Evolutionary conservation across 2,797 vertebrate genomes (phyloP).

Genomic region (Setipinna tenuifilis): DNA sequence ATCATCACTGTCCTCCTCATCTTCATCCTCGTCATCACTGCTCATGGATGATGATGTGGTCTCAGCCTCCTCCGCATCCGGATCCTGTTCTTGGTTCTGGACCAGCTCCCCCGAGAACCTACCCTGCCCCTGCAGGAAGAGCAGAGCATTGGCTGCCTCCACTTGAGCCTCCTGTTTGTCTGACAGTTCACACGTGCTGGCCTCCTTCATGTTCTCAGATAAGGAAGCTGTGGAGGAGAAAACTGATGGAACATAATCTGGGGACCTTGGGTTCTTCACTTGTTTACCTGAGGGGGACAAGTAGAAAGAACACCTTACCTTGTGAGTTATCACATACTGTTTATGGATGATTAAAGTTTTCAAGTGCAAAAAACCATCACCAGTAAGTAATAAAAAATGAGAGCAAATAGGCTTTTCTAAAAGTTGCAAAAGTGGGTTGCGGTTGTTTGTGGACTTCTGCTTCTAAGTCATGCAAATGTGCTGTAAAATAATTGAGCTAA

Average conservation of each 20-base stretch:
- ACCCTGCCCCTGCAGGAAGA: slow-evolving; percentile 78
- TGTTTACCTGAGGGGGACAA: slow-evolving; percentile 71
- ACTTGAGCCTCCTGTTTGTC: slow-evolving; percentile 80
- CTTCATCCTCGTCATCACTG: slow-evolving; percentile 59
- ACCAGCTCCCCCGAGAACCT: slow-evolving; percentile 48
- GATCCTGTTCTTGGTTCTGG: slow-evolving; percentile 48
- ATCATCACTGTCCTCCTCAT: slow-evolving; percentile 55
- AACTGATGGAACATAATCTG: slow-evolving; percentile 78
- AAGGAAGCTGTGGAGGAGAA: slow-evolving; percentile 62
- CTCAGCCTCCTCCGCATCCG: slow-evolving; percentile 57
- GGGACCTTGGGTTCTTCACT: slow-evolving; percentile 78
- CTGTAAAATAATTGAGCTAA: not conserved
- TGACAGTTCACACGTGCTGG: slow-evolving; percentile 58
- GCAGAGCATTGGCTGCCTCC: slow-evolving; percentile 77
- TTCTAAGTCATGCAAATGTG: not conserved
- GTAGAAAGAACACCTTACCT: not conserved
- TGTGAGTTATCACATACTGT: not conserved
- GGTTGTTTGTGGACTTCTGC: not conserved
- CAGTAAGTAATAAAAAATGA: not conserved
- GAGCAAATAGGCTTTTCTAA: not conserved
- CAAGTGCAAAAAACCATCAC: slow-evolving; percentile 17
- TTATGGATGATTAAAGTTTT: not conserved
- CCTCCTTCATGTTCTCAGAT: slow-evolving; percentile 70
- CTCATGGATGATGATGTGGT: slow-evolving; percentile 65
- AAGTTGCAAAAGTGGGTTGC: not conserved